A percentile compares a stretch with the other conserved stretches of the same genome.
These are phyloP conservation scores for Liodrosophila aerea DNA, from an alignment of 2,888 invertebrate genomes.

Conservation along the genomic window DNA sequence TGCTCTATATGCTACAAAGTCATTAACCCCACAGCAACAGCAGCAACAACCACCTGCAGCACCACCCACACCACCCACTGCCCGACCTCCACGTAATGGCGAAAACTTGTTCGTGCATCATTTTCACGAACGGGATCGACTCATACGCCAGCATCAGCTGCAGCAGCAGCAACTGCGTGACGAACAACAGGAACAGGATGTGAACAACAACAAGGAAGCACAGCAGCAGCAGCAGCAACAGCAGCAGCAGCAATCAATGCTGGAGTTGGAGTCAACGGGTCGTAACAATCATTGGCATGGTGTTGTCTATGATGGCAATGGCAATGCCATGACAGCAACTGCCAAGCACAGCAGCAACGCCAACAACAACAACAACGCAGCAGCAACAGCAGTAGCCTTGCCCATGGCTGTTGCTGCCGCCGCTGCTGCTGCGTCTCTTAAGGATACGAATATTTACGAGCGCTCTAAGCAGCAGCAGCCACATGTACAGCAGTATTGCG, in stretches of 20 bases:
- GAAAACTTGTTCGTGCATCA: constrained; percentile 81
- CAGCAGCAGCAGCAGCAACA: constrained; percentile 16
- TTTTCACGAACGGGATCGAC: constrained; percentile 82
- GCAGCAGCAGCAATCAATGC: constrained; percentile 2
- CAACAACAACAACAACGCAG: neutral
- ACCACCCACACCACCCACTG: constrained; percentile 42
- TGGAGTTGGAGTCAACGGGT: constrained; percentile 36
- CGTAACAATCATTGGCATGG: constrained; percentile 75
- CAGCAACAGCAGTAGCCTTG: constrained; percentile 14
- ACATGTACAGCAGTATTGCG: constrained; percentile 54
- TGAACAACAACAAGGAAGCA: constrained; percentile 24
- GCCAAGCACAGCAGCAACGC: constrained; percentile 14
- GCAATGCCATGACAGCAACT: constrained; percentile 52
- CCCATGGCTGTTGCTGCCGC: constrained; percentile 10
- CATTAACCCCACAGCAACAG: constrained; percentile 74
- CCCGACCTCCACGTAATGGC: constrained; percentile 49
- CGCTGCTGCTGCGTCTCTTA: constrained; percentile 17
- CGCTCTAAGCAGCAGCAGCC: too few species aligned
- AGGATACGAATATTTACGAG: constrained; percentile 69
- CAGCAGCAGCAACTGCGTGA: constrained; percentile 78
- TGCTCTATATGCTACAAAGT: constrained; percentile 59
- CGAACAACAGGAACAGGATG: constrained; percentile 26
- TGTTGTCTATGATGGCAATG: constrained; percentile 65
- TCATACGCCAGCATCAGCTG: constrained; percentile 82
- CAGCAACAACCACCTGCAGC: constrained; percentile 32